A percentile compares a stretch with the other conserved stretches of the same genome.
Conservation (phyloP, 2,113 vertebrate genomes). For the Melanerpes aurifrons region DNA sequence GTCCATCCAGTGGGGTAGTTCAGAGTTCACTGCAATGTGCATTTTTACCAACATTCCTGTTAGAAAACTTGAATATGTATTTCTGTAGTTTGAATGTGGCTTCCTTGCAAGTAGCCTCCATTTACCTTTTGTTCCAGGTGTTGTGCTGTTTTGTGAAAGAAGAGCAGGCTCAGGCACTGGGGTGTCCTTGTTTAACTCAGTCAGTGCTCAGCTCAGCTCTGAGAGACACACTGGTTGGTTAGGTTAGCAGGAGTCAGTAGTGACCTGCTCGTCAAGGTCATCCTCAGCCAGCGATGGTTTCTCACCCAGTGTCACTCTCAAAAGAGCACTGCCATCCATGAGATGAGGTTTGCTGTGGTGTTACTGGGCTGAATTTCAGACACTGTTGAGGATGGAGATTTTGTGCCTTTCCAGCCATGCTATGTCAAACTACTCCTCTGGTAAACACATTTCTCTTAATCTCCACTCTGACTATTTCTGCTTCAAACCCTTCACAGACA, state of each 20-base stretch:
- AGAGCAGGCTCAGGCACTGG: not conserved
- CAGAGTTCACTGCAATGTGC: not conserved
- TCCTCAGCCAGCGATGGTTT: not conserved
- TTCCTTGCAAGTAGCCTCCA: conserved; percentile 22
- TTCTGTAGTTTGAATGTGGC: conserved; percentile 64
- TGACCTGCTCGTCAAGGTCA: not conserved
- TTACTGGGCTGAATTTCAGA: not conserved
- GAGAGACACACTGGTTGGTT: not conserved
- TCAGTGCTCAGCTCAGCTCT: not conserved
- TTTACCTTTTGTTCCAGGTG: not conserved
- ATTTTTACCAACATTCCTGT: conserved; percentile 79
- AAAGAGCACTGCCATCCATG: not conserved
- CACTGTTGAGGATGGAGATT: not conserved
- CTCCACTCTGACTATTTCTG: not conserved
- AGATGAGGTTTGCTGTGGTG: not conserved
- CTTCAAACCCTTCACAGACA: not conserved
- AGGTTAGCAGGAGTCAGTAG: not conserved
- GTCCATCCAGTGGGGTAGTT: not conserved
- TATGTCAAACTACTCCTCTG: not conserved
- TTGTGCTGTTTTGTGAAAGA: conserved; percentile 33
- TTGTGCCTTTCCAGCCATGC: conserved; percentile 24
- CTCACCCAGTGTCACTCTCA: not conserved
- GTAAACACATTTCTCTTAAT: not conserved
- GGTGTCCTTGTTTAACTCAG: not conserved
- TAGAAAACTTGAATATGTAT: conserved; percentile 63